These are phyloP conservation scores for Elmis aenea DNA, from an alignment of 2,888 invertebrate genomes.

Conservation along the genomic window DNA sequence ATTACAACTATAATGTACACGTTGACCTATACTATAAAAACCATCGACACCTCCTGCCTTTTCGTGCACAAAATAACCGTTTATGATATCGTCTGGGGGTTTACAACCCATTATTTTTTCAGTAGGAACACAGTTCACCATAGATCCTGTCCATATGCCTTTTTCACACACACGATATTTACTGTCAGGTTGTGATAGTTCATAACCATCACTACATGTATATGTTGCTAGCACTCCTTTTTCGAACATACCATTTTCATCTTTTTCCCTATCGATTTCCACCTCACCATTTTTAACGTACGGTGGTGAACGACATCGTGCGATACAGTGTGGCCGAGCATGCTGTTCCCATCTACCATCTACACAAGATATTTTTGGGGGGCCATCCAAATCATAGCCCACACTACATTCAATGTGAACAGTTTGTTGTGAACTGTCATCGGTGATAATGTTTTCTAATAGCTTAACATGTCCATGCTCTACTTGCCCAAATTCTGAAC, in stretches of 20 bases:
- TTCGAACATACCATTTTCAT: slow-evolving; percentile 30
- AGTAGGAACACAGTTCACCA: slow-evolving; percentile 34
- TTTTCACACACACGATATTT: slow-evolving; percentile 41
- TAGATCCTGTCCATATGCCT: slow-evolving; percentile 44
- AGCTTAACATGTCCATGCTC: slow-evolving; percentile 28
- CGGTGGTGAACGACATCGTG: slow-evolving; percentile 38
- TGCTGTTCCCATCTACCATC: slow-evolving; percentile 39
- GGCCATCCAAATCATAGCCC: slow-evolving; percentile 40
- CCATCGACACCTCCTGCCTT: slow-evolving; percentile 25
- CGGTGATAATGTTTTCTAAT: slow-evolving; percentile 13
- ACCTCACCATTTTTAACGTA: slow-evolving; percentile 36
- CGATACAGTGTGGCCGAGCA: slow-evolving; percentile 31
- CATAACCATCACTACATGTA: slow-evolving; percentile 36
- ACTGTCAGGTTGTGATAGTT: slow-evolving; percentile 37
- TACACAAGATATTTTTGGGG: slow-evolving; percentile 37
- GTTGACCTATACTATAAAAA: slow-evolving; percentile 32
- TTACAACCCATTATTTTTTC: slow-evolving; percentile 32
- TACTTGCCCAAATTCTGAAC: slow-evolving; percentile 31
- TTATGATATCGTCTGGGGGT: slow-evolving; percentile 33
- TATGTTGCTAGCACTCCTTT: slow-evolving; percentile 41
- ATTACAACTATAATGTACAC: slow-evolving; percentile 42
- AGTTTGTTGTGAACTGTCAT: slow-evolving; percentile 14
- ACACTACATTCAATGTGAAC: slow-evolving; percentile 34
- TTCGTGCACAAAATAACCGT: slow-evolving; percentile 42
- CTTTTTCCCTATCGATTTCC: slow-evolving; percentile 32